phyloP scores from a whole-genome alignment of 2,113 vertebrate genomes.

The Caracal caracal region DNA sequence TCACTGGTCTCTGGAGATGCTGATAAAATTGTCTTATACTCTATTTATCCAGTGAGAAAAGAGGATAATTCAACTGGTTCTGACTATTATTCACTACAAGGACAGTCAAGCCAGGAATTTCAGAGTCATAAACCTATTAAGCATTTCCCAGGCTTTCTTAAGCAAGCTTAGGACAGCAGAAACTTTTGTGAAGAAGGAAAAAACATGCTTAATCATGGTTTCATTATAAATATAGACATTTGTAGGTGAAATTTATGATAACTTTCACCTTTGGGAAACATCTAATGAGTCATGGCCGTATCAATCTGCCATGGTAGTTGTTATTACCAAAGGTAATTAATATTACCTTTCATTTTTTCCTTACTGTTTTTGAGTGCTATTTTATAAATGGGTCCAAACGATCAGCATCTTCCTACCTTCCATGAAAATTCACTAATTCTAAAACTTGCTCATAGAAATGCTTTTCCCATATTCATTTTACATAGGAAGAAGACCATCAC shows the following conservation, averaged over 20 bases:
- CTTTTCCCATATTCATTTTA: background rate
- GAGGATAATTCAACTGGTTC: background rate
- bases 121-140: conserved; percentile 16
- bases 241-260: background rate
- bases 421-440: background rate
- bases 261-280: background rate
- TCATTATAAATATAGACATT: background rate
- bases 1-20: background rate
- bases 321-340: background rate
- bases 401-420: background rate
- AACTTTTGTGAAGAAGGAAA: background rate
- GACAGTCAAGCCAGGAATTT: background rate
- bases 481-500: background rate
- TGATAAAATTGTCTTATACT: background rate
- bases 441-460: background rate
- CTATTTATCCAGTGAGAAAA: background rate
- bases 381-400: background rate
- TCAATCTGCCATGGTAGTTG: background rate
- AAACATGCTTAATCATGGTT: background rate
- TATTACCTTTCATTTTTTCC: background rate
- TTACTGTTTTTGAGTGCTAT: background rate
- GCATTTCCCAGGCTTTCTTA: background rate
- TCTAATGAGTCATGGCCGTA: background rate
- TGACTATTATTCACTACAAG: background rate
- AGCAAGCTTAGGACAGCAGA: background rate